Percentiles rank a stretch among this genome's conserved stretches.
phyloP scores from a whole-genome alignment of 2,113 vertebrate species.

The Orthonyx spaldingii region DNA sequence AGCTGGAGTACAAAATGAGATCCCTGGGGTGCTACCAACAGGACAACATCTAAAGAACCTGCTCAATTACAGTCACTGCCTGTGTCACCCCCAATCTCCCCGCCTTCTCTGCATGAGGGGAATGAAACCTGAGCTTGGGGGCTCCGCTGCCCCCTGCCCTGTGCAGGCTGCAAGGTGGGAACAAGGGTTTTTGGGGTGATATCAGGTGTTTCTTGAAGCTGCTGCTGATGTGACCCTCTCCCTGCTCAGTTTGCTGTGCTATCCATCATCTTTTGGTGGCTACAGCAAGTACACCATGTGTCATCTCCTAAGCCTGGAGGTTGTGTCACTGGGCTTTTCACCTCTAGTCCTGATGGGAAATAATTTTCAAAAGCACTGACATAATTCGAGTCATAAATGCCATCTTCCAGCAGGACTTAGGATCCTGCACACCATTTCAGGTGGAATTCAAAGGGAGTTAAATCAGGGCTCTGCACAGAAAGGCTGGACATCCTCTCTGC shows the following conservation, averaged over 20 bases:
- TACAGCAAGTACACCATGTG: background rate
- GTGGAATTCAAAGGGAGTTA: background rate
- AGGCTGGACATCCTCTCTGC: background rate
- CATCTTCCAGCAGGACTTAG: background rate
- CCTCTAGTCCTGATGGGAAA: background rate
- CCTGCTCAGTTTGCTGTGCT: background rate
- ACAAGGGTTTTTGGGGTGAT: background rate
- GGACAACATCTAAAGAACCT: slow-evolving; percentile 37
- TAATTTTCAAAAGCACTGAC: background rate
- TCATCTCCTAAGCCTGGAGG: background rate
- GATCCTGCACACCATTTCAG: background rate
- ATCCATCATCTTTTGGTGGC: background rate
- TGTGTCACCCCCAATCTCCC: background rate
- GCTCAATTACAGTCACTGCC: background rate
- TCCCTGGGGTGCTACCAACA: slow-evolving; percentile 34
- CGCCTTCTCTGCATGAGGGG: fast-evolving
- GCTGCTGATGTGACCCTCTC: background rate
- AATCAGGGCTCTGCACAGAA: background rate
- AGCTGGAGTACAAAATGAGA: slow-evolving; percentile 37
- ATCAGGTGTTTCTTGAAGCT: background rate
- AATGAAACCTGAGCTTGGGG: background rate
- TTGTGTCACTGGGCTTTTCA: background rate
- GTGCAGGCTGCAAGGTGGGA: background rate
- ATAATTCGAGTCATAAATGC: background rate
- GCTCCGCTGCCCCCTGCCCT: background rate